Evolutionary conservation across 2,888 invertebrate species (phyloP).

Genomic region (Diaphora mendica): DNA sequence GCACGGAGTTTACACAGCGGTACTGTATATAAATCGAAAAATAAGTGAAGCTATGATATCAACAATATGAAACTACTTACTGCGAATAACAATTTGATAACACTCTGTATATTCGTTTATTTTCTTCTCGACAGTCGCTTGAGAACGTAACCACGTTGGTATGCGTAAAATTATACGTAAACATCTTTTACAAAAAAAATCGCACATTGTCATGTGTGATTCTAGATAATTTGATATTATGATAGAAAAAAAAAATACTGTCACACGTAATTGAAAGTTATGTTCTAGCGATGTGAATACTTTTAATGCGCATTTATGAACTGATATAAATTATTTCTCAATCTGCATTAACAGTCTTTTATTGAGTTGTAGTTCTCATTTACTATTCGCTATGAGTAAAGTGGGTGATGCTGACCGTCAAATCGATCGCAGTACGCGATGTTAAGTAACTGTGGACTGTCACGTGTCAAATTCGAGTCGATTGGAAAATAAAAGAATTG

Average conservation of each 20-base stretch:
- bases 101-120: background rate
- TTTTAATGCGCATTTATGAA: background rate
- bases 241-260: background rate
- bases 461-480: background rate
- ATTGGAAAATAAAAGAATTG: background rate
- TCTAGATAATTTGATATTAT: background rate
- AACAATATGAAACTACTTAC: conserved; percentile 19
- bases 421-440: no score
- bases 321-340: no score
- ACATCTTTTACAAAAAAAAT: background rate
- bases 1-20: background rate
- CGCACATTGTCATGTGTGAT: no score
- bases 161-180: background rate
- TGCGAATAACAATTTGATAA: conserved; percentile 1
- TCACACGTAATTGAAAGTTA: background rate
- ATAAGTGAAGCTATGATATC: conserved; percentile 11
- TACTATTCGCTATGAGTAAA: no score
- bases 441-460: no score
- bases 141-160: background rate
- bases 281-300: background rate
- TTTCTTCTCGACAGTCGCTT: background rate
- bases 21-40: conserved; percentile 14
- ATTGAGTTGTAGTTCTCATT: no score
- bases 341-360: no score
- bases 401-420: no score